A percentile compares a stretch with the other conserved stretches of the same genome.
Conservation (phyloP, 1,140 invertebrate genomes). For the Tetranychus cinnabarinus region DNA sequence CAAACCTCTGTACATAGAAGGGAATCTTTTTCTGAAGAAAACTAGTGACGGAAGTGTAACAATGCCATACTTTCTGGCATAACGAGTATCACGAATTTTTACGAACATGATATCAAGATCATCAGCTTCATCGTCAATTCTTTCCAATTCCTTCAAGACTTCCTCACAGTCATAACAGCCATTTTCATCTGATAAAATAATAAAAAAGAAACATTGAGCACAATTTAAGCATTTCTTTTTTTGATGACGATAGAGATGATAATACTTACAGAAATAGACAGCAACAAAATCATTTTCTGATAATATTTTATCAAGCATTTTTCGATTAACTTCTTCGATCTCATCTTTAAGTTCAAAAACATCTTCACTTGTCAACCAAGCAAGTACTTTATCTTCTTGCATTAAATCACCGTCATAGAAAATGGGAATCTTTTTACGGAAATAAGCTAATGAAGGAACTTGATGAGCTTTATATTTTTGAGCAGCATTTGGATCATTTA, state of each 20-base stretch:
- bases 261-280: constrained; percentile 74
- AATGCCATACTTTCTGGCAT: constrained; percentile 84
- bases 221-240: background rate
- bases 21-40: constrained; percentile 76
- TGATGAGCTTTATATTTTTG: constrained; percentile 52
- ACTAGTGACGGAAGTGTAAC: constrained; percentile 70
- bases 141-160: constrained; percentile 59
- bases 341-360: constrained; percentile 87
- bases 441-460: constrained; percentile 58
- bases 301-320: constrained; percentile 77
- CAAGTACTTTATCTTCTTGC: constrained; percentile 57
- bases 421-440: constrained; percentile 59
- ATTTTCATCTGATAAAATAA: constrained; percentile 33
- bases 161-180: constrained; percentile 40
- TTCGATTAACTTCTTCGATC: constrained; percentile 82
- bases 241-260: background rate
- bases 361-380: constrained; percentile 77
- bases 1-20: constrained; percentile 72
- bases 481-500: constrained; percentile 55
- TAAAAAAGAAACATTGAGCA: background rate
- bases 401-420: constrained; percentile 72
- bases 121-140: constrained; percentile 75
- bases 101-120: constrained; percentile 85
- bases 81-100: constrained; percentile 70
- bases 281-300: constrained; percentile 82